These are phyloP conservation scores for Sylvietta virens DNA, from an alignment of 2,113 vertebrate genomes.

Conservation along the genomic window DNA sequence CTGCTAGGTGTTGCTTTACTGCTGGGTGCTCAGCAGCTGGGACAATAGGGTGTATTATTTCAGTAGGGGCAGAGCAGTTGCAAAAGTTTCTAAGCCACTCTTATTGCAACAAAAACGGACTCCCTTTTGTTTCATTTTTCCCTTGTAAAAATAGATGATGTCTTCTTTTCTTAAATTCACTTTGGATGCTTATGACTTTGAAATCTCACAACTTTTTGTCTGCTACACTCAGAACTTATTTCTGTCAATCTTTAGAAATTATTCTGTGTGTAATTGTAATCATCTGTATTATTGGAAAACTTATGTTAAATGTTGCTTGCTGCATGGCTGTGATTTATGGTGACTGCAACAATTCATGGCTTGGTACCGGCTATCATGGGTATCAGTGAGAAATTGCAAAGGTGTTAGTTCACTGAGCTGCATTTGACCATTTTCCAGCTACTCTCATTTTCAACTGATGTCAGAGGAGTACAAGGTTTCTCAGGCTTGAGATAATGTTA, in stretches of 20 bases:
- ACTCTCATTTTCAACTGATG: background rate
- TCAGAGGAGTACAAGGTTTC: background rate
- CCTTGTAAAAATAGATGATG: background rate
- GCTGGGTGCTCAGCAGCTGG: background rate
- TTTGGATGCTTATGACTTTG: background rate
- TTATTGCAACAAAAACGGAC: background rate
- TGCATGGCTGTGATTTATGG: conserved; percentile 1
- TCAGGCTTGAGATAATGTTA: background rate
- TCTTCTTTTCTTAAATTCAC: background rate
- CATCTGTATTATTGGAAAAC: conserved; percentile 6
- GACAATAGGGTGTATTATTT: conserved; percentile 47
- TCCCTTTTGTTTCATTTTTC: conserved; percentile 5
- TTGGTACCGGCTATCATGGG: background rate
- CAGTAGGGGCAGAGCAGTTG: background rate
- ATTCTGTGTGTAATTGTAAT: background rate
- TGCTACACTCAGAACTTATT: background rate
- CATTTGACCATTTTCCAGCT: conserved; percentile 16
- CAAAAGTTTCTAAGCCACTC: conserved; percentile 13
- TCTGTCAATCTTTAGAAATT: background rate
- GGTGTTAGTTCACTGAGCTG: background rate
- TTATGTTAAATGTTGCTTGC: background rate
- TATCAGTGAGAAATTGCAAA: background rate
- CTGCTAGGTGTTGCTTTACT: background rate
- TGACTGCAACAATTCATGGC: background rate
- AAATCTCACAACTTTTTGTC: background rate